A percentile compares a stretch with the other conserved stretches of the same genome.
Evolutionary conservation across 2,113 vertebrate genomes (phyloP).

Genomic region (Glaucidium brasilianum): DNA sequence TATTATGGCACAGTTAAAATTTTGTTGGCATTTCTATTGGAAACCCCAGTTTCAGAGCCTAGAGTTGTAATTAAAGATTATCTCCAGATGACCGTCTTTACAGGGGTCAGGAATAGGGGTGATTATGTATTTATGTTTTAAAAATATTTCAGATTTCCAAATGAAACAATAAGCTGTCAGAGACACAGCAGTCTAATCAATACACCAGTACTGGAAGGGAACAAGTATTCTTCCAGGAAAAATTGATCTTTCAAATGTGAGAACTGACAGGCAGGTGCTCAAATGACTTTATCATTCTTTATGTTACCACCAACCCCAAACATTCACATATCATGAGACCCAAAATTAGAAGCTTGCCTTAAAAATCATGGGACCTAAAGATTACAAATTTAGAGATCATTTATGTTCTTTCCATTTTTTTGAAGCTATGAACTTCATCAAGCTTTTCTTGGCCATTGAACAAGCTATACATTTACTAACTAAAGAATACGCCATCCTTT

Average conservation of each 20-base stretch:
- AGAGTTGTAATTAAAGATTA: neutral
- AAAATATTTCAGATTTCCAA: slow-evolving; percentile 7
- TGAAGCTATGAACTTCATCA: neutral
- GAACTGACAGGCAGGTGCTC: neutral
- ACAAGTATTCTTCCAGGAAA: neutral
- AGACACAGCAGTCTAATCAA: slow-evolving; percentile 8
- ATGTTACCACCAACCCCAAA: neutral
- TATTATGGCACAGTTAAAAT: neutral
- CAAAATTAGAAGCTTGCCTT: neutral
- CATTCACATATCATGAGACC: neutral
- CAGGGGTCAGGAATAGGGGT: neutral
- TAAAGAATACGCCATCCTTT: neutral
- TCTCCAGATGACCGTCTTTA: neutral
- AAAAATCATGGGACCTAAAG: neutral
- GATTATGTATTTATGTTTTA: neutral
- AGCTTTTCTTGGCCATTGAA: neutral
- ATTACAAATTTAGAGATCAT: neutral
- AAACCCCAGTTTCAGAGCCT: neutral
- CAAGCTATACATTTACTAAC: neutral
- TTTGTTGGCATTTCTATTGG: neutral
- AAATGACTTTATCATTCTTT: neutral
- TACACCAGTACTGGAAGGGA: neutral
- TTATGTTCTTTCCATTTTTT: neutral
- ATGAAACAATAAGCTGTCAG: slow-evolving; percentile 6
- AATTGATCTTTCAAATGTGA: neutral